Base-by-base conservation (phyloP, 92 coral and sea anemone genomes). In the Siderastrea radians region DNA sequence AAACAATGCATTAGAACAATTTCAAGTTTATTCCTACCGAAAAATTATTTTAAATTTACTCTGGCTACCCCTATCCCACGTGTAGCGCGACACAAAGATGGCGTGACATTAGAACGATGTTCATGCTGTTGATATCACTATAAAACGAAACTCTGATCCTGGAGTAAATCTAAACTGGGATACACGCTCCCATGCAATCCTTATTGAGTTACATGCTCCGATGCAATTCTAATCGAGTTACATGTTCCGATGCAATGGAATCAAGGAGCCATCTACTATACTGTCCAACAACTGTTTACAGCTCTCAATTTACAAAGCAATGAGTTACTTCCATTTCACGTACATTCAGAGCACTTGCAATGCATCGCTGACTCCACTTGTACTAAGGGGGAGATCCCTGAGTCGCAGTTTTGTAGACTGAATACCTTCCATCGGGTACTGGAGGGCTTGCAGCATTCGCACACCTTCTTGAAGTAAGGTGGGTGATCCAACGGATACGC, bases 361-460 rank as follows among this genome's bases (percentile, higher is more conserved):
- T 79, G 66, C 7, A 85, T 78, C 3, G 95, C 97, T 51, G 95
- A 73, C 65, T 94, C 95, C 72, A 94, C 61, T 14, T 81, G 68
- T 17, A 94, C 86, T 0, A 69, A 9, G 1, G 97, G 78, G 44
- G 88, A 77, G 15, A 92, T 82, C 7, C 93, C 95, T n/a, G 93
- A 8, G 16, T 13, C 90, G 72, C 97, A 94, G 83, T 92, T 89
- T 38, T 49, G 52, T 13, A 94, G 80, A 48, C 45, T 74, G 7
- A 94, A 84, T 44, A 75, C 64, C 71, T 92, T 89, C 95, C 88
- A 80, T 54, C 64, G 66, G 47, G 84, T 94, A 2, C 55, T 59
- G 4, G 88, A 79, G 11, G 95, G 86, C 81, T 92, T 94, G 82
- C 97, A 94, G 77, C 97, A 86, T 54, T 78, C 79, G 65, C 93